Base-by-base conservation (phyloP, 2,797 vertebrate genomes). In the Channallabes apus region DNA sequence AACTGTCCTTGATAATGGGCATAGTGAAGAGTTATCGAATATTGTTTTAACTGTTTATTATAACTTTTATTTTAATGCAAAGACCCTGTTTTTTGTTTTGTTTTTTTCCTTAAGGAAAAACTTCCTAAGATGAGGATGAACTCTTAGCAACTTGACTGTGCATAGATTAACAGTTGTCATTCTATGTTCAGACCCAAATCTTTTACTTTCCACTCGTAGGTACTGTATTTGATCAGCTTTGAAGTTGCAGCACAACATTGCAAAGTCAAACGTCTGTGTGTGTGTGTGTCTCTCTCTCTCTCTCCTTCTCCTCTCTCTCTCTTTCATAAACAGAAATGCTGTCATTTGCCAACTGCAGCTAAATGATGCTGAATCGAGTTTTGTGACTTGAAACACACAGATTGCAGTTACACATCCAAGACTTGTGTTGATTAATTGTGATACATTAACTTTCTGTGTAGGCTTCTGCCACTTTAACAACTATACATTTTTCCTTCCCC, bases 111-210 rank as follows among this genome's bases (percentile, higher is more conserved):
- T 3, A 27, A 83, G 68, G 73, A 64, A 72, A 88, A 91, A 84
- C 87, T 93, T 92, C 93, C 92, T 91, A 89, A 91, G 94, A 91
- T 88, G 90, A 86, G 84, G 87, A 89, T 91, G 88, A 94, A 91
- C 92, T 94, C n/a, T n/a, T n/a, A n/a, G n/a, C n/a, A n/a, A n/a
- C n/a, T n/a, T n/a, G n/a, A n/a, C n/a, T n/a, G n/a, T n/a, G n/a
- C n/a, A n/a, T n/a, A 94, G 93, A 92, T 94, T 95, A 93, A 92
- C 89, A 86, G 78, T 84, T 82, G 89, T 89, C 90, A 80, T 90
- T 91, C 71, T 91, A 91, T 91, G 93, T 88, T 92, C 90, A 86
- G 93, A 91, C 93, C 92, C 93, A 32, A 86, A 91, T 92, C 35
- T 51, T 82, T 92, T 79, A 6, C 76, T 79, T 79, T 79, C 32